A percentile compares a stretch with the other conserved stretches of the same genome.
These are phyloP conservation scores for Mesochorus sp. DNA, from an alignment of 2,888 invertebrate species.

Conservation along the genomic window DNA sequence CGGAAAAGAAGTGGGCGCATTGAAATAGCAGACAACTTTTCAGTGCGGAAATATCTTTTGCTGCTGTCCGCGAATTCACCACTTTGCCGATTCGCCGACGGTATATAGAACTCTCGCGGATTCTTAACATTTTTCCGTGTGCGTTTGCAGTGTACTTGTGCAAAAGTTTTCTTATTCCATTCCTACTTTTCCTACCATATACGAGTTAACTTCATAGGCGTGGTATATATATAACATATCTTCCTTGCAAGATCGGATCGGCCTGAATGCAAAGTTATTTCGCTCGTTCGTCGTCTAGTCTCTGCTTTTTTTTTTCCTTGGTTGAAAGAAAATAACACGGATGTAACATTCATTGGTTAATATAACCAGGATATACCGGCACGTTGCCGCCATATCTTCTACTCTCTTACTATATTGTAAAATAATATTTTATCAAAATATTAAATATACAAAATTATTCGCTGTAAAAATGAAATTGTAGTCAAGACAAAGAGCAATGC, in stretches of 20 bases:
- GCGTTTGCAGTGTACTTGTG: constrained; percentile 33
- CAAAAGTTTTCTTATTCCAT: constrained; percentile 58
- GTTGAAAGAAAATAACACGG: neutral
- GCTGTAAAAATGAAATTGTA: no score
- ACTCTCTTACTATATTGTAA: no score
- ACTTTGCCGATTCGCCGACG: constrained; percentile 47
- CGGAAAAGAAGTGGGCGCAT: constrained; percentile 48
- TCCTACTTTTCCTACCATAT: constrained; percentile 39
- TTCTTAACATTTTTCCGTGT: constrained; percentile 60
- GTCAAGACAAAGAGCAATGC: no score
- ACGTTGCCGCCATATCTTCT: no score
- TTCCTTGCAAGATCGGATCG: constrained; percentile 30
- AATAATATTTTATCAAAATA: no score
- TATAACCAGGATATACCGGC: neutral
- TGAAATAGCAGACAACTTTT: constrained; percentile 61
- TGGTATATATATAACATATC: constrained; percentile 1
- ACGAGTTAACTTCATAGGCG: constrained; percentile 44
- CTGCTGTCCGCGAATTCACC: constrained; percentile 53
- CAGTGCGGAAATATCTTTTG: constrained; percentile 47
- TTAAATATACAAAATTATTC: no score
- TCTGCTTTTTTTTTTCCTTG: neutral
- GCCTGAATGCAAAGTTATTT: constrained; percentile 17
- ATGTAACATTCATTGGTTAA: constrained; percentile 26
- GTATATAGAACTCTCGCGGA: constrained; percentile 36
- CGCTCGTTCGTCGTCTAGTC: neutral